Conservation (phyloP, 1,140 invertebrate genomes). For the Ceratitis capitata region DNA sequence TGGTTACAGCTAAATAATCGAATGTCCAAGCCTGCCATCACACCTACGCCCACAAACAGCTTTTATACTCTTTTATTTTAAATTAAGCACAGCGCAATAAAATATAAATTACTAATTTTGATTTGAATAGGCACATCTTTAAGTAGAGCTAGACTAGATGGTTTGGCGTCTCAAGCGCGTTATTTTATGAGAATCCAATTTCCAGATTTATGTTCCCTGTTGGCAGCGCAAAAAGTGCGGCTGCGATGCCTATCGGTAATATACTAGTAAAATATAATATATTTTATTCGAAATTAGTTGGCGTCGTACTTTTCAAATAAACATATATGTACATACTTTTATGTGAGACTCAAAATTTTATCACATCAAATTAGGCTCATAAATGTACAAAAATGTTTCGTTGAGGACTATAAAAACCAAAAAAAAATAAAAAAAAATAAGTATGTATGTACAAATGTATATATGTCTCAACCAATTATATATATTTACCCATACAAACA, state of each 20-base stretch:
- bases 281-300: background rate
- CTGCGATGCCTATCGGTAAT: background rate
- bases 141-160: too few species aligned
- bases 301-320: background rate
- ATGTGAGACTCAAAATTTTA: too few species aligned
- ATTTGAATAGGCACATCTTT: constrained; percentile 19
- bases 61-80: background rate
- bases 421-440: too few species aligned
- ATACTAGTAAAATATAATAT: background rate
- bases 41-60: background rate
- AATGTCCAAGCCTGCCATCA: too few species aligned
- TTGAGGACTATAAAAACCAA: background rate
- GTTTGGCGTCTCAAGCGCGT: background rate
- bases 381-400: background rate
- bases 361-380: background rate
- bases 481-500: too few species aligned
- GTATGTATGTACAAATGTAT: background rate
- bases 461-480: too few species aligned
- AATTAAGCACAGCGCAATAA: background rate
- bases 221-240: background rate
- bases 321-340: too few species aligned
- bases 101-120: background rate
- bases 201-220: background rate
- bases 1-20: background rate
- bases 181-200: background rate